Base-by-base conservation (phyloP, 1,140 invertebrate species). In the Cepaea nemoralis region DNA sequence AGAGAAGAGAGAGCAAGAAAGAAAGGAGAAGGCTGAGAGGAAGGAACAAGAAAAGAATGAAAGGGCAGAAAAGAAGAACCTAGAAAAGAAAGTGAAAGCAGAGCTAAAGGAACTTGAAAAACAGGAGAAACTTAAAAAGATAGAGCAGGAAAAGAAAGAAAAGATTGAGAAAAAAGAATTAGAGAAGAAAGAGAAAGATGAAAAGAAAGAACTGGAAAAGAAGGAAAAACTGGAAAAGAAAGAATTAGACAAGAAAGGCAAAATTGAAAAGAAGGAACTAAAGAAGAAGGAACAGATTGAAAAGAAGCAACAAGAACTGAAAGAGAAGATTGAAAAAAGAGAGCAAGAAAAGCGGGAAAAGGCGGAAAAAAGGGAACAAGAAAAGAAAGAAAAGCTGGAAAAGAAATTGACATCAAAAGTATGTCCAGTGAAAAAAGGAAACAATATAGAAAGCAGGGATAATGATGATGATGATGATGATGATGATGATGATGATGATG, bases 11-110 rank as follows among this genome's bases (percentile, higher is more conserved):
- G 74, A 50, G 67, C 77, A 48, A 33, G 77, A 81, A 37, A 81
- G 83, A 35, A 67, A 77, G 63, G 78, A 75, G 69, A 83, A 81
- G 71, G 40, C 78, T 27, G 80, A 85, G 37, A 67, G 78, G 63
- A 77, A 77, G 78, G 75, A 77, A 33, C 77, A 83, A 45, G 78
- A 82, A 48, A 85, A 85, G 70, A 83, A 83, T 45, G 81, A 85
- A 70, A 85, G 78, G 67, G 66, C 75, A 35, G 71, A 81, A 27
- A 73, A 35, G n/a, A 85, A 83, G 39, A 79, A 81, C 12, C 45
- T 45, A n/a, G 59, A 73, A 63, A 83, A 74, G 27, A 77, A 59
- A 33, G 75, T 16, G 40, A 83, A 83, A 19, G 31, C 39, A 63
- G 69, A 79, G 79, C 81, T 79, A 40, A 71, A 82, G 37, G 59